Percentiles rank a stretch among this genome's conserved stretches.
These are phyloP conservation scores for Poecilus cupreus DNA, from an alignment of 2,888 invertebrate species.

Conservation along the genomic window DNA sequence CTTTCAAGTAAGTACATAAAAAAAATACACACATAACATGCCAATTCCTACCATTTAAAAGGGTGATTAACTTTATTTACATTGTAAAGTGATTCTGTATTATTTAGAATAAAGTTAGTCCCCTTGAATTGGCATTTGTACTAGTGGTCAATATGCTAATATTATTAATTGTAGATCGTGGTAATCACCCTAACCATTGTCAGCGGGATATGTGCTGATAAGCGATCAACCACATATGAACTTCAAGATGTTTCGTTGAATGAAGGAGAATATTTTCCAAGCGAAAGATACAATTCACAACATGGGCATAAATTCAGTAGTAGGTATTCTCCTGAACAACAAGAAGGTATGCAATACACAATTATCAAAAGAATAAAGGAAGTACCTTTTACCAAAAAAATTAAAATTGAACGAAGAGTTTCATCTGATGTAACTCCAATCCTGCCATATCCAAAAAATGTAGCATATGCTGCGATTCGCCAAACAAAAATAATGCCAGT, in stretches of 20 bases:
- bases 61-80: too few species aligned
- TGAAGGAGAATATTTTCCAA: slow-evolving; percentile 5
- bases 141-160: too few species aligned
- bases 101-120: too few species aligned
- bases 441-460: not conserved
- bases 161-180: not conserved
- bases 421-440: not conserved
- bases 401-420: not conserved
- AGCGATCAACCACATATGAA: not conserved
- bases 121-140: too few species aligned
- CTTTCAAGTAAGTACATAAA: not conserved
- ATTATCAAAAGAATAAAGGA: not conserved
- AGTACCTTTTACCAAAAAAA: not conserved
- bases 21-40: not conserved
- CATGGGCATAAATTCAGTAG: not conserved
- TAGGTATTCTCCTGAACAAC: not conserved
- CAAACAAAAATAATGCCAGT: slow-evolving; percentile 27
- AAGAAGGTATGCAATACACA: not conserved
- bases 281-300: not conserved
- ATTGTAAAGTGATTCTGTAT: too few species aligned
- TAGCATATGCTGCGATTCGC: not conserved
- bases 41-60: too few species aligned
- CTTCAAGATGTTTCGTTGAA: not conserved
- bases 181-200: not conserved
- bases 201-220: not conserved